Conservation (phyloP, 2,797 vertebrate genomes). For the Enteromius thamalakanensis region DNA sequence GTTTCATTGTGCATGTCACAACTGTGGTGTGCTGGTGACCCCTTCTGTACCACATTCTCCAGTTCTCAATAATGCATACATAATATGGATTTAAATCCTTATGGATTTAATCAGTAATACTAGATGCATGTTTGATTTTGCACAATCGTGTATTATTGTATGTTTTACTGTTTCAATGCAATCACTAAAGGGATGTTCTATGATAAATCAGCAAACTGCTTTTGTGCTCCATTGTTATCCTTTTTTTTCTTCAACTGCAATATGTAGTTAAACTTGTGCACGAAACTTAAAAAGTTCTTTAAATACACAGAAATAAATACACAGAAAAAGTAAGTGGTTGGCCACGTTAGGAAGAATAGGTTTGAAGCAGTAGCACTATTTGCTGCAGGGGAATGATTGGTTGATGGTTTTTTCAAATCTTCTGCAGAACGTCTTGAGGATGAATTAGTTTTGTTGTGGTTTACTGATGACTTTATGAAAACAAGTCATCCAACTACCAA, state of each 20-base stretch:
- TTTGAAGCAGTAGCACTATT: neutral
- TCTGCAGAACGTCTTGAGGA: neutral
- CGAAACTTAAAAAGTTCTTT: neutral
- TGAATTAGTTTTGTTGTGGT: neutral
- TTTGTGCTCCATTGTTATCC: neutral
- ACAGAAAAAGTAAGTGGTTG: neutral
- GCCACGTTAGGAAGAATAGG: neutral
- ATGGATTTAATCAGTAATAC: conserved; percentile 1
- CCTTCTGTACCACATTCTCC: neutral
- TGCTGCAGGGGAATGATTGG: neutral
- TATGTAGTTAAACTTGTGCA: neutral
- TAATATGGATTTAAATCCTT: neutral
- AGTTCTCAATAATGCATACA: neutral
- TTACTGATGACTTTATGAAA: neutral
- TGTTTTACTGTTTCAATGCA: conserved; percentile 33
- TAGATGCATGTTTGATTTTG: conserved; percentile 42
- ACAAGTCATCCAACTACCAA: neutral
- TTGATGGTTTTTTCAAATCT: neutral
- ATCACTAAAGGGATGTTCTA: conserved; percentile 33
- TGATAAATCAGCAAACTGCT: neutral
- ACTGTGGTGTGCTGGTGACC: neutral
- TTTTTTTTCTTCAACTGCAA: neutral
- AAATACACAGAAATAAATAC: neutral
- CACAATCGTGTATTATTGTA: conserved; percentile 13
- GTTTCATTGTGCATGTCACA: neutral